phyloP scores from a whole-genome alignment of 2,888 invertebrate genomes.

The Embidobia sp. region DNA sequence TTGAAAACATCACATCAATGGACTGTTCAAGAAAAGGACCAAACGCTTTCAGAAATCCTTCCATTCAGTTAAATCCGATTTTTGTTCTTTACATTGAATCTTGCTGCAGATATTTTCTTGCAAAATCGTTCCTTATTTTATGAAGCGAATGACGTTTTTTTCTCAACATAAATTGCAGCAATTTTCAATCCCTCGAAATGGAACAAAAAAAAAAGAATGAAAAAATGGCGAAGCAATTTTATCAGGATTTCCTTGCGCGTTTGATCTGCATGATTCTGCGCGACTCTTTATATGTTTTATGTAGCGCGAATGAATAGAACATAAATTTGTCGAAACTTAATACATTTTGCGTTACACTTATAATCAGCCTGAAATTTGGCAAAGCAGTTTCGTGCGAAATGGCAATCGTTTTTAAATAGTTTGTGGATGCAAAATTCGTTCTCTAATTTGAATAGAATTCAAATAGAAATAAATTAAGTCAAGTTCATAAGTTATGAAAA shows the following conservation, averaged over 20 bases:
- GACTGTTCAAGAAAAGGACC: constrained; percentile 68
- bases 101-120: constrained; percentile 31
- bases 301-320: constrained; percentile 23
- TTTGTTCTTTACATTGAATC: constrained; percentile 1
- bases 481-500: too few relatives aligned
- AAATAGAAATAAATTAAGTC: too few relatives aligned
- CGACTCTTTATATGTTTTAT: constrained; percentile 1
- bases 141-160: background rate
- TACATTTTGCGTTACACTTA: constrained; percentile 16
- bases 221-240: too few relatives aligned
- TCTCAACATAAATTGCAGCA: background rate
- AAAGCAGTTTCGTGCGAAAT: constrained; percentile 29
- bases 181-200: too few relatives aligned
- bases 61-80: background rate
- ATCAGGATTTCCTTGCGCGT: constrained; percentile 21
- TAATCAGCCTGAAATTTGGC: constrained; percentile 35
- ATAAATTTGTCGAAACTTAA: constrained; percentile 3
- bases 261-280: constrained; percentile 25
- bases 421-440: constrained; percentile 3
- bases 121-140: background rate
- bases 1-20: constrained; percentile 83
- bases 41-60: constrained; percentile 66
- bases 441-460: too few relatives aligned
- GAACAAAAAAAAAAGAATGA: too few relatives aligned
- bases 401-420: constrained; percentile 22